Percentiles rank a stretch among this genome's conserved stretches.
Conservation (phyloP, 2,113 vertebrate genomes). For the Neodontobutis hainanensis region DNA sequence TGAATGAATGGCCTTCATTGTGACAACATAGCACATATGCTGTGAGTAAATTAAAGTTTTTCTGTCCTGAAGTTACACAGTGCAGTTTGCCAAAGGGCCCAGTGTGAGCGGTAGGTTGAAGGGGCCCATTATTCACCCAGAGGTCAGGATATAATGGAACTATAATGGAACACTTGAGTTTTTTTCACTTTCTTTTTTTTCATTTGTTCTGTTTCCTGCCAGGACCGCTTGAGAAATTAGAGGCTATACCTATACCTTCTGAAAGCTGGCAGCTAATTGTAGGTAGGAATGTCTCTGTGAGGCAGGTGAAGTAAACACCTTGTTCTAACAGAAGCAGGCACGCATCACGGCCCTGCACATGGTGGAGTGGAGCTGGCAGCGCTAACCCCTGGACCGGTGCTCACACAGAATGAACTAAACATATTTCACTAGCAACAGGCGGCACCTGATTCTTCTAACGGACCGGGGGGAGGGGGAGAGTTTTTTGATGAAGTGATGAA, state of each 20-base stretch:
- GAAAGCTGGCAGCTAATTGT: constrained; percentile 53
- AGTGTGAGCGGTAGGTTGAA: constrained; percentile 11
- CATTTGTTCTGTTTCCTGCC: constrained; percentile 25
- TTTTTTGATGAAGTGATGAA: too few species aligned
- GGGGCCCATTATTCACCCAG: constrained; percentile 39
- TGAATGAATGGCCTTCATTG: not conserved
- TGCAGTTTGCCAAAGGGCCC: constrained; percentile 29
- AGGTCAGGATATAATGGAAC: constrained; percentile 69
- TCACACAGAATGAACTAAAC: constrained; percentile 56
- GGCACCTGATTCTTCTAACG: constrained; percentile 30
- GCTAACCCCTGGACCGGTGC: constrained; percentile 23
- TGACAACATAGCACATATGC: constrained; percentile 44
- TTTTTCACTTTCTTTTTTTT: too few species aligned
- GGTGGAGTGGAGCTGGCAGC: constrained; percentile 49
- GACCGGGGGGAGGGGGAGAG: not conserved
- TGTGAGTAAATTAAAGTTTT: constrained; percentile 19
- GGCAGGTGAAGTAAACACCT: constrained; percentile 49
- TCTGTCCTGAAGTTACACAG: constrained; percentile 19
- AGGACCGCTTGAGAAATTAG: constrained; percentile 39
- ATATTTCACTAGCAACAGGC: constrained; percentile 65
- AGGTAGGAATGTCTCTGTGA: constrained; percentile 30
- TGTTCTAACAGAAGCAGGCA: constrained; percentile 58
- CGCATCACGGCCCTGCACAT: constrained; percentile 22
- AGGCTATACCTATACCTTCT: constrained; percentile 44
- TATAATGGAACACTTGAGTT: constrained; percentile 70